These are phyloP conservation scores for Cyphomyrus discorhynchus DNA, from an alignment of 2,113 vertebrate species.

Conservation along the genomic window DNA sequence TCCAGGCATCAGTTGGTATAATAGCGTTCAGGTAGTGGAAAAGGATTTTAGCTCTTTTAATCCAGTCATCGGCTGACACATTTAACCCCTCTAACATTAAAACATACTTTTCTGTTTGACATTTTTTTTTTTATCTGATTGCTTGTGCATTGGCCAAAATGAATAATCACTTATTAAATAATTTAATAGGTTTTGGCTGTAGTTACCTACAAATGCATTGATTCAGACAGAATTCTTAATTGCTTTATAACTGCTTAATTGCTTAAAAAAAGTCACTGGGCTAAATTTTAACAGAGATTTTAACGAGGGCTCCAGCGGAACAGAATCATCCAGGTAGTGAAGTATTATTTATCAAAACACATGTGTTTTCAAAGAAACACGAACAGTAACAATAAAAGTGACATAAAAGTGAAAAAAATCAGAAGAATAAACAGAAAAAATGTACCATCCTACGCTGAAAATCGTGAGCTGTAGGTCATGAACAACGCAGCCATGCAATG, in stretches of 20 bases:
- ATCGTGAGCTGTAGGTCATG: not conserved
- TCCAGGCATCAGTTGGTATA: conserved; percentile 46
- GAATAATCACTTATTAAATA: not conserved
- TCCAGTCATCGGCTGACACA: not conserved
- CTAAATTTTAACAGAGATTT: not conserved
- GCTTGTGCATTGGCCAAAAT: not conserved
- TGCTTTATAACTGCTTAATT: not conserved
- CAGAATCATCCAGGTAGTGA: not conserved
- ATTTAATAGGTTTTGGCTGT: not conserved
- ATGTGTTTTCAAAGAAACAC: not conserved
- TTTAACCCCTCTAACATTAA: not conserved
- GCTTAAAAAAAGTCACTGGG: not conserved
- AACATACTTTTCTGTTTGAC: not conserved
- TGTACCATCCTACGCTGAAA: not conserved
- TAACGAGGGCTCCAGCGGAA: not conserved
- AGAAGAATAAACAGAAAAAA: not conserved
- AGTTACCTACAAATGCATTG: not conserved
- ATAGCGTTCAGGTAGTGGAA: conserved; percentile 49
- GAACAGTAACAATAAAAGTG: not conserved
- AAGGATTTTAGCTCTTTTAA: conserved; percentile 48
- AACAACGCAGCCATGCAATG: not conserved
- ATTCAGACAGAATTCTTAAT: not conserved
- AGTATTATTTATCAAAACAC: not conserved
- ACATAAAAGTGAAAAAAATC: not conserved
- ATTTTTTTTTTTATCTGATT: not conserved